A percentile compares a stretch with the other conserved stretches of the same genome.
phyloP scores from a whole-genome alignment of 2,888 invertebrate species.

The Limulus polyphemus region DNA sequence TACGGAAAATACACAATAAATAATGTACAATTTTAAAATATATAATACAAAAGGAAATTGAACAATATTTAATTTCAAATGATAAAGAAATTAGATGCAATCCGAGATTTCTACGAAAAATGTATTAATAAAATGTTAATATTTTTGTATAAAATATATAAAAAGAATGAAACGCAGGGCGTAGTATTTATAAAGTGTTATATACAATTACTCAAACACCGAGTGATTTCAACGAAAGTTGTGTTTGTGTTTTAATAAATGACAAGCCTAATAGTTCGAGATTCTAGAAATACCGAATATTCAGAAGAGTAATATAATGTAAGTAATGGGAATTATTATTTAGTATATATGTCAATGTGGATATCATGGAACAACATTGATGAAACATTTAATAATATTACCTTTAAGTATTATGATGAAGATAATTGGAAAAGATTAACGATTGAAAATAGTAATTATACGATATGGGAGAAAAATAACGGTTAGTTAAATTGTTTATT shows the following conservation, averaged over 20 bases:
- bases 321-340: neutral
- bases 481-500: neutral
- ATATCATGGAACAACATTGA: neutral
- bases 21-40: no score
- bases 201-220: conserved; percentile 3
- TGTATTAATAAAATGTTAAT: no score
- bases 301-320: no score
- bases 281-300: no score
- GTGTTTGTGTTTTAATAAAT: conserved; percentile 2
- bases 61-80: no score
- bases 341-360: neutral
- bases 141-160: no score
- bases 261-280: neutral
- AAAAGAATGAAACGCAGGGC: conserved; percentile 4
- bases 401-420: neutral
- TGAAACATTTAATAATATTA: neutral
- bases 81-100: no score
- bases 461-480: neutral
- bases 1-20: no score
- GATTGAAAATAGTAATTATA: neutral
- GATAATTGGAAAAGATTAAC: neutral
- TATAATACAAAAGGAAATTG: no score
- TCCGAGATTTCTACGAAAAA: no score
- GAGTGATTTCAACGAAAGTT: conserved; percentile 1
- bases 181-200: neutral